Percentiles rank a stretch among this genome's conserved stretches.
Conservation (phyloP, 2,888 invertebrate genomes). For the Cetonia aurata region DNA sequence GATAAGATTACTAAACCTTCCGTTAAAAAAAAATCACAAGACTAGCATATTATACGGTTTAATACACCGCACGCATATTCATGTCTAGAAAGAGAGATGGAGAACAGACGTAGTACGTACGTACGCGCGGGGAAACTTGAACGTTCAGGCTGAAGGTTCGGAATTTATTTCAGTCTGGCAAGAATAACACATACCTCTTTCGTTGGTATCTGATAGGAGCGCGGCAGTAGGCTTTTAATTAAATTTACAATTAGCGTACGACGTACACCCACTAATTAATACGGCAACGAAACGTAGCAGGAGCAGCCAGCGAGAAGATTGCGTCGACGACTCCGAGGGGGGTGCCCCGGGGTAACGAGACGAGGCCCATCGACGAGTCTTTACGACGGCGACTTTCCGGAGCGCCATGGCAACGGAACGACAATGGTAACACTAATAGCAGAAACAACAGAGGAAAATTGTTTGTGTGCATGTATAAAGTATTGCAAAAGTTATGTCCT, state of each 20-base stretch:
- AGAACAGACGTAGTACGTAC: neutral
- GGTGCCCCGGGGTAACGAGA: conserved; percentile 36
- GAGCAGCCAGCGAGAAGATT: conserved; percentile 25
- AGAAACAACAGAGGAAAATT: no score
- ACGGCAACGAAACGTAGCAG: conserved; percentile 51
- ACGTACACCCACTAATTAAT: conserved; percentile 66
- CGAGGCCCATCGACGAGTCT: conserved; percentile 16
- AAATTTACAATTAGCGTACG: conserved; percentile 66
- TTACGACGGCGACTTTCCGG: neutral
- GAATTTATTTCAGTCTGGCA: conserved; percentile 58
- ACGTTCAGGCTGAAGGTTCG: conserved; percentile 49
- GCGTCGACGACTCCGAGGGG: conserved; percentile 13
- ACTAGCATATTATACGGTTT: no score
- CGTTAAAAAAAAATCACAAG: no score
- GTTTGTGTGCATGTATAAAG: no score
- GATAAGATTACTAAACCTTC: no score
- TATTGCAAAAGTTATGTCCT: no score
- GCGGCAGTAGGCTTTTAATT: conserved; percentile 63
- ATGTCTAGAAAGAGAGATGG: no score
- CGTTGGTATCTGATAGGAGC: conserved; percentile 61
- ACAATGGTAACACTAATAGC: no score
- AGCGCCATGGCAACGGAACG: neutral
- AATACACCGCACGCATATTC: no score
- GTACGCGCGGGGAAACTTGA: conserved; percentile 11
- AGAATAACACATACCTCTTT: conserved; percentile 62